Evolutionary conservation across 2,888 invertebrate genomes (phyloP).

Genomic region (Lucinisca nassula): DNA sequence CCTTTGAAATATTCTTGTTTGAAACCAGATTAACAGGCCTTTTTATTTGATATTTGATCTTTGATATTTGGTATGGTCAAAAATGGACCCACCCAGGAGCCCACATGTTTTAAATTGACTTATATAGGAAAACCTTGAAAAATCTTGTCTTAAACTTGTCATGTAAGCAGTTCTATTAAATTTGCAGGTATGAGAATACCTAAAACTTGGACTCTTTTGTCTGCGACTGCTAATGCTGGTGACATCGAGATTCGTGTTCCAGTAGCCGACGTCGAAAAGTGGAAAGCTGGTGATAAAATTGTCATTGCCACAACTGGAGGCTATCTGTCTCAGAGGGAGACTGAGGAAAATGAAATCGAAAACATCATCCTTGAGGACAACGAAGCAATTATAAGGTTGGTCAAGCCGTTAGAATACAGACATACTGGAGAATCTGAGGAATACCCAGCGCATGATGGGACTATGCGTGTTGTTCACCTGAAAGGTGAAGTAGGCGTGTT

Average conservation of each 20-base stretch:
- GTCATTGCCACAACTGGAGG: slow-evolving; percentile 85
- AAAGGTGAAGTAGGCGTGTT: slow-evolving; percentile 84
- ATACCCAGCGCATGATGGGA: background rate
- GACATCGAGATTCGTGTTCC: background rate
- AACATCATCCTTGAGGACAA: slow-evolving; percentile 65
- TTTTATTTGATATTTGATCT: too few relatives aligned
- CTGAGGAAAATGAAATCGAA: slow-evolving; percentile 77
- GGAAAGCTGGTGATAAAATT: slow-evolving; percentile 75
- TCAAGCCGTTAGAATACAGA: slow-evolving; percentile 65
- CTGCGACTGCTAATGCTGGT: slow-evolving; percentile 75
- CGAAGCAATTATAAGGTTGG: slow-evolving; percentile 75
- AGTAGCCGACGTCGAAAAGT: slow-evolving; percentile 47
- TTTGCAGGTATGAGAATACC: slow-evolving; percentile 71
- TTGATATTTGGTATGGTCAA: too few relatives aligned
- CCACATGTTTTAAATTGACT: too few relatives aligned
- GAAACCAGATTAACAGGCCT: too few relatives aligned
- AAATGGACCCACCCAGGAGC: too few relatives aligned
- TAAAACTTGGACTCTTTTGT: slow-evolving; percentile 80
- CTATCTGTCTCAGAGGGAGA: slow-evolving; percentile 78
- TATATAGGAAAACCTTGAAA: too few relatives aligned
- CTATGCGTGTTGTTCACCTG: slow-evolving; percentile 45
- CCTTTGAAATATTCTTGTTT: too few relatives aligned
- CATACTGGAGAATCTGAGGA: slow-evolving; percentile 75
- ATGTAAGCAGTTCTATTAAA: too few relatives aligned
- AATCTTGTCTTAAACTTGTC: too few relatives aligned